These are phyloP conservation scores for Ecliptopera silaceata DNA, from an alignment of 2,888 invertebrate genomes.

Conservation along the genomic window DNA sequence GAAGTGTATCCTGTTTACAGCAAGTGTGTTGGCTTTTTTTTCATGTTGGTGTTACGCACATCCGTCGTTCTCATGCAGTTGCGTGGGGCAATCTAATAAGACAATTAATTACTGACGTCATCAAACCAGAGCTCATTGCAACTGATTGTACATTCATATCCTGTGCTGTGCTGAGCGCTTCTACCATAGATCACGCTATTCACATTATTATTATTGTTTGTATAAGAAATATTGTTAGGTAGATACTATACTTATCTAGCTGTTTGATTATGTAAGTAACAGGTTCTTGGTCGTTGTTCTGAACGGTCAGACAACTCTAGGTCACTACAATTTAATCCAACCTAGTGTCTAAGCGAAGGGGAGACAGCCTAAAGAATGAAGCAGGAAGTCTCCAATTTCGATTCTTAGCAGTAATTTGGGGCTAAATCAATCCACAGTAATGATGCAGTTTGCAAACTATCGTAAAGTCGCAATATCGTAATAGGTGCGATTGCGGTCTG, in stretches of 20 bases:
- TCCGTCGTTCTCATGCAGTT: slow-evolving; percentile 69
- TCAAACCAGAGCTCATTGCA: slow-evolving; percentile 35
- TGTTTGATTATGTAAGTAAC: background rate
- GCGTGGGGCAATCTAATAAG: slow-evolving; percentile 70
- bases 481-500: too few relatives aligned
- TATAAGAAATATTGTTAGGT: background rate
- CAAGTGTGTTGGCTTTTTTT: slow-evolving; percentile 43
- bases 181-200: background rate
- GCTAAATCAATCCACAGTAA: slow-evolving; percentile 32
- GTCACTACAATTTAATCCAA: slow-evolving; percentile 23
- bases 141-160: slow-evolving; percentile 32
- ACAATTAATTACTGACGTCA: slow-evolving; percentile 57
- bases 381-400: slow-evolving; percentile 25
- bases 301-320: slow-evolving; percentile 15
- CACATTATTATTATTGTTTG: background rate
- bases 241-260: too few relatives aligned
- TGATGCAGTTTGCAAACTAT: too few relatives aligned
- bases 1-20: slow-evolving; percentile 36
- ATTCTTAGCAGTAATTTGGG: slow-evolving; percentile 19
- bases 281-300: background rate
- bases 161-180: background rate
- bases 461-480: too few relatives aligned
- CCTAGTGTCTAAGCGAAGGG: slow-evolving; percentile 26
- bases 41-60: slow-evolving; percentile 63
- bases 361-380: slow-evolving; percentile 15